Conservation (phyloP, 2,113 vertebrate species). For the Cinclus cinclus region DNA sequence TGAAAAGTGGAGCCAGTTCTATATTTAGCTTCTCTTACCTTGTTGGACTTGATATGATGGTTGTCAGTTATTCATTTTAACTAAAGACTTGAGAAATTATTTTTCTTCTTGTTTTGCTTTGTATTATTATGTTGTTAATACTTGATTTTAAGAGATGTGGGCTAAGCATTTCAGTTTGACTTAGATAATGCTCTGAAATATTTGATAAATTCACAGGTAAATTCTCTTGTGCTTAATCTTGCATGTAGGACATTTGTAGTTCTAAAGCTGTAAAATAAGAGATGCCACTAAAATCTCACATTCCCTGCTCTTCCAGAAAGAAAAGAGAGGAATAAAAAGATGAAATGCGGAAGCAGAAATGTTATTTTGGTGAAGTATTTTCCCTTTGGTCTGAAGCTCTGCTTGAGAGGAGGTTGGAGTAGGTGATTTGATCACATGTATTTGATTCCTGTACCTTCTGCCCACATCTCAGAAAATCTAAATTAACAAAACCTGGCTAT, state of each 20-base stretch:
- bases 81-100: neutral
- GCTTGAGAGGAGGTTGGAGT: neutral
- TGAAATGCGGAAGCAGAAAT: neutral
- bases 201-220: neutral
- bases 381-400: neutral
- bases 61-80: neutral
- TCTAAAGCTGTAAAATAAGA: neutral
- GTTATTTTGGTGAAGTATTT: neutral
- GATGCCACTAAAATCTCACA: neutral
- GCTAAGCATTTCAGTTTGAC: neutral
- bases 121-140: neutral
- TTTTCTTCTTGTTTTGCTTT: neutral
- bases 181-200: neutral
- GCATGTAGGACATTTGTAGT: neutral
- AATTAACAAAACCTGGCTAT: neutral
- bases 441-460: neutral
- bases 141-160: neutral
- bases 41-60: fast-evolving
- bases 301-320: neutral
- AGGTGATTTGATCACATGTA: neutral
- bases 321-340: neutral
- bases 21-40: neutral
- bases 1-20: neutral
- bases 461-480: neutral
- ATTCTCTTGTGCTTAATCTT: neutral